Conservation (phyloP, 2,888 invertebrate species). For the Pandemis heparana region DNA sequence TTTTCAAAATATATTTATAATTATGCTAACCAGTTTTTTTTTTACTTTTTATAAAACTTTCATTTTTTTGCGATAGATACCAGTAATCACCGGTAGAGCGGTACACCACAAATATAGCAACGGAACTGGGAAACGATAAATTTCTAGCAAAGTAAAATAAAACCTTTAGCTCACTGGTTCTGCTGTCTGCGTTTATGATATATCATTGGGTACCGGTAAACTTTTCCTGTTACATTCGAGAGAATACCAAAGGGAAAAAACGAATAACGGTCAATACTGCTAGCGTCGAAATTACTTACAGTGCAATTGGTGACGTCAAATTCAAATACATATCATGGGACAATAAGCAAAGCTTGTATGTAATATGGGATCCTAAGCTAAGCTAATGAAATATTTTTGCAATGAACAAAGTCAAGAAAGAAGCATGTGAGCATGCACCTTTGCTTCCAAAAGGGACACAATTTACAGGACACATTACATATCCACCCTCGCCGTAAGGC, state of each 20-base stretch:
- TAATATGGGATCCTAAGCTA: too few species aligned
- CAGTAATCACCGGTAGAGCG: conserved; percentile 19
- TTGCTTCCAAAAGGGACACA: too few species aligned
- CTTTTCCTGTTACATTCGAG: conserved; percentile 23
- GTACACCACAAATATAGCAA: conserved; percentile 33
- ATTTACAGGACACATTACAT: too few species aligned
- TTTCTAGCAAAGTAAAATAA: conserved; percentile 73
- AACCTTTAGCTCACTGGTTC: conserved; percentile 66
- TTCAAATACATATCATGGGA: too few species aligned
- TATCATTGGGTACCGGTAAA: conserved; percentile 51
- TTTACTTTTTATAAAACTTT: neutral
- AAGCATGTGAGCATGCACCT: too few species aligned
- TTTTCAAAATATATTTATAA: too few species aligned
- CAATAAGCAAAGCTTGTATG: too few species aligned
- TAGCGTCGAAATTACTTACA: neutral
- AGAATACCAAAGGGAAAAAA: neutral
- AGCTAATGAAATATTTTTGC: too few species aligned
- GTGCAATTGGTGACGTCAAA: too few species aligned
- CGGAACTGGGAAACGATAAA: conserved; percentile 73
- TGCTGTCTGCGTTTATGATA: conserved; percentile 70
- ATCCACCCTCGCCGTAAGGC: too few species aligned
- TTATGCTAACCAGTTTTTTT: neutral
- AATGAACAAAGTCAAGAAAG: too few species aligned
- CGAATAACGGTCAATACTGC: neutral
- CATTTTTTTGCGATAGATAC: conserved; percentile 10